Percentiles rank a stretch among this genome's conserved stretches.
phyloP scores from a whole-genome alignment of 2,797 vertebrate species.

The Chlorospingus semifuscus region DNA sequence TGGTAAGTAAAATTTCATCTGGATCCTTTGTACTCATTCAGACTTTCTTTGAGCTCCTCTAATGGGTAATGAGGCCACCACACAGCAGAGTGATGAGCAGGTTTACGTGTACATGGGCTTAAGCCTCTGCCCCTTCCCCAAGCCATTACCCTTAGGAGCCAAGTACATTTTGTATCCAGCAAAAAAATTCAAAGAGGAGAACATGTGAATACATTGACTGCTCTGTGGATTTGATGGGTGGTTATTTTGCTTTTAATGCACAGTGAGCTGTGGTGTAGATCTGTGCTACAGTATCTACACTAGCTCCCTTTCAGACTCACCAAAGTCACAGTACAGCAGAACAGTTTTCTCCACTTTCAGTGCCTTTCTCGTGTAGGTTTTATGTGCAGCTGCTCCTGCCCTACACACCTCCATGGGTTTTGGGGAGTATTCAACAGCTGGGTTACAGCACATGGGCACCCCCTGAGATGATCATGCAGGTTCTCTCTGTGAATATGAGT shows the following conservation, averaged over 20 bases:
- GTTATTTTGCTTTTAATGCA: background rate
- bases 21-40: background rate
- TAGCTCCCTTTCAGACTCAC: background rate
- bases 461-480: background rate
- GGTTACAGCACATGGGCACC: background rate
- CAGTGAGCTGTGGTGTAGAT: background rate
- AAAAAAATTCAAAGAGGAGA: background rate
- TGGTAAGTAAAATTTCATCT: conserved; percentile 10
- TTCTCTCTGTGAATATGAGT: background rate
- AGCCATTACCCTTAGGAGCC: rapidly evolving
- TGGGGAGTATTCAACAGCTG: background rate
- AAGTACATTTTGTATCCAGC: background rate
- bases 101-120: background rate
- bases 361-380: background rate
- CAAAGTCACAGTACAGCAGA: background rate
- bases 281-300: background rate
- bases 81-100: background rate
- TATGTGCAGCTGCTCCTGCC: background rate
- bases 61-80: background rate
- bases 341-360: background rate
- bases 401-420: background rate
- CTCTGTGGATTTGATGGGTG: background rate
- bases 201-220: background rate
- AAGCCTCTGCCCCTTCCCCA: background rate
- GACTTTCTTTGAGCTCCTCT: background rate